These are phyloP conservation scores for Atta cephalotes DNA, from an alignment of 1,140 invertebrate genomes.

Conservation along the genomic window DNA sequence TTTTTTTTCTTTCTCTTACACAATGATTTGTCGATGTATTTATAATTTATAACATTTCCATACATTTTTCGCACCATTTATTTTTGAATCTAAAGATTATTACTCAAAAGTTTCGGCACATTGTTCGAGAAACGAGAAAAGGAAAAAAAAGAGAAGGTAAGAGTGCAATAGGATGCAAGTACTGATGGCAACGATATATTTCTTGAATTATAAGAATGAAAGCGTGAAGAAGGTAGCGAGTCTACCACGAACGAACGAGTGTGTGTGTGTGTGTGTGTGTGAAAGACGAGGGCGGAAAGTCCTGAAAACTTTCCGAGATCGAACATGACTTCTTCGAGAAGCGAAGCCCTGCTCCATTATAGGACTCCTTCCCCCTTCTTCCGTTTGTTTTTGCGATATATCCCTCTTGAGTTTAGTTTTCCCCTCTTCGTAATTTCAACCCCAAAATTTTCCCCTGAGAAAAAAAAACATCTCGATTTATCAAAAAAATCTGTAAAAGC, in stretches of 20 bases:
- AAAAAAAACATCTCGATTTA: slow-evolving; percentile 26
- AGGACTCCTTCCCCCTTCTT: not conserved
- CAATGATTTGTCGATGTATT: not conserved
- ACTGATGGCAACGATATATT: slow-evolving; percentile 50
- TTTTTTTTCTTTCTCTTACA: not conserved
- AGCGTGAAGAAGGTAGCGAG: slow-evolving; percentile 35
- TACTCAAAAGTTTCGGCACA: slow-evolving; percentile 28
- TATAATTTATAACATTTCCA: not conserved
- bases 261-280: slow-evolving; percentile 16
- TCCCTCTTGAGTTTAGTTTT: slow-evolving; percentile 29
- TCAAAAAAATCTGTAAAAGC: not conserved
- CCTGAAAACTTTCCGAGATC: slow-evolving; percentile 69
- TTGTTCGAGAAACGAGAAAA: slow-evolving; percentile 18
- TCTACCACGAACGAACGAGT: slow-evolving; percentile 32
- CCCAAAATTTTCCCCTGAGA: slow-evolving; percentile 18
- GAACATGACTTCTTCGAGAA: slow-evolving; percentile 71
- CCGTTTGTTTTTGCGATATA: slow-evolving; percentile 71
- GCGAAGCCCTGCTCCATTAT: slow-evolving; percentile 69
- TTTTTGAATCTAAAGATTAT: slow-evolving; percentile 27
- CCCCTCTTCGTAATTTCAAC: not conserved
- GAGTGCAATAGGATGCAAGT: slow-evolving; percentile 52
- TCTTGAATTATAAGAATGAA: slow-evolving; percentile 58
- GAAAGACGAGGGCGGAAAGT: slow-evolving; percentile 52
- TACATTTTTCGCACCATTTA: not conserved
- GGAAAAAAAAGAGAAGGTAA: not conserved